Conservation (phyloP, 2,888 invertebrate genomes). For the Acronicta psi region DNA sequence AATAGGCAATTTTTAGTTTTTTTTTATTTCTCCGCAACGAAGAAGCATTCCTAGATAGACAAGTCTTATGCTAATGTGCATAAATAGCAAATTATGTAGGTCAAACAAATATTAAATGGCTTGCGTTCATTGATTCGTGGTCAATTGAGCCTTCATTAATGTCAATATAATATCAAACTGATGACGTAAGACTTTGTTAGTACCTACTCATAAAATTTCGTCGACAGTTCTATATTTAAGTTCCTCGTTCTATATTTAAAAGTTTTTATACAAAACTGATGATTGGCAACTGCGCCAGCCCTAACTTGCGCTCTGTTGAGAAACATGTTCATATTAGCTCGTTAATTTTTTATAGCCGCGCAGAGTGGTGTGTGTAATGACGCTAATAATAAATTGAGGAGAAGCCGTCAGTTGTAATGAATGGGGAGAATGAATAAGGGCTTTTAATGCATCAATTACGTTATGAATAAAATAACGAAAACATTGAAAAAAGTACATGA, state of each 20-base stretch:
- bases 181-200: background rate
- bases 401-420: slow-evolving; percentile 26
- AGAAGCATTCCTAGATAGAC: no score
- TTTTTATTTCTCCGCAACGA: no score
- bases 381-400: slow-evolving; percentile 43
- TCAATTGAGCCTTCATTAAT: background rate
- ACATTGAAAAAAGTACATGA: background rate
- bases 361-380: slow-evolving; percentile 42
- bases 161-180: background rate
- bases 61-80: no score
- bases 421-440: slow-evolving; percentile 16
- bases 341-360: slow-evolving; percentile 47
- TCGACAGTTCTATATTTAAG: background rate
- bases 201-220: background rate
- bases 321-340: slow-evolving; percentile 43
- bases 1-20: no score
- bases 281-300: background rate
- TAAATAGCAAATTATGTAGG: background rate
- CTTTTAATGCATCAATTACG: slow-evolving; percentile 7
- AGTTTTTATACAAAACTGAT: no score
- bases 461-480: slow-evolving; percentile 4
- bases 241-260: no score
- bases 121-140: background rate
- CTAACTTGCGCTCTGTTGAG: slow-evolving; percentile 26
- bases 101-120: background rate